Evolutionary conservation across 1,140 invertebrate species (phyloP).

Genomic region (Cepaea nemoralis): DNA sequence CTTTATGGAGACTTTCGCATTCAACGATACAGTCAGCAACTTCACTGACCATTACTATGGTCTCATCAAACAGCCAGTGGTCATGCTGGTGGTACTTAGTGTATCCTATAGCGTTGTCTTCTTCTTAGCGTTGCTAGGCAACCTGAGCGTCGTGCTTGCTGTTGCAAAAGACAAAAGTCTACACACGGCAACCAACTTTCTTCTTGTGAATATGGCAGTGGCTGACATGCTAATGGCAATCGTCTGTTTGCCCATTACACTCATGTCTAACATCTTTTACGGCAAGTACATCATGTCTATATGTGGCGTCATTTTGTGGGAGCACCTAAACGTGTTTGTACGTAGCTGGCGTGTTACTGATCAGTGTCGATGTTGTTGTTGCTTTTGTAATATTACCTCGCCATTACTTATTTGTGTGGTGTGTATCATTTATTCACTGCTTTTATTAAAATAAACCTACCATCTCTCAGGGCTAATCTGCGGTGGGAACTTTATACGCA

Average conservation of each 20-base stretch:
- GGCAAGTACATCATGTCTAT: slow-evolving; percentile 46
- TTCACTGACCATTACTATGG: neutral
- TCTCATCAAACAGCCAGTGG: slow-evolving; percentile 43
- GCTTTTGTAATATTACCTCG: no score
- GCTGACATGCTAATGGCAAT: slow-evolving; percentile 92
- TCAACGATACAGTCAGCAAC: no score
- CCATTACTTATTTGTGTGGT: no score
- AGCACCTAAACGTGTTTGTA: no score
- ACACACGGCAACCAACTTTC: slow-evolving; percentile 91
- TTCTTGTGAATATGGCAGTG: slow-evolving; percentile 90
- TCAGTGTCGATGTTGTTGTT: no score
- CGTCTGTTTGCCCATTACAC: slow-evolving; percentile 87
- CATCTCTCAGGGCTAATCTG: no score
- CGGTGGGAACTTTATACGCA: no score
- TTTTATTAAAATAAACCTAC: no score
- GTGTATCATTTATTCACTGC: no score
- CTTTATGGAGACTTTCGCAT: no score
- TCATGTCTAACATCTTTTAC: slow-evolving; percentile 74
- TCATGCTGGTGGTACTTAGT: slow-evolving; percentile 50
- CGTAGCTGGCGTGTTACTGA: no score
- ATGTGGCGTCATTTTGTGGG: no score
- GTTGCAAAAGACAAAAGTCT: slow-evolving; percentile 87
- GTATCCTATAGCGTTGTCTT: slow-evolving; percentile 76
- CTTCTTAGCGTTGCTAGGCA: slow-evolving; percentile 84
- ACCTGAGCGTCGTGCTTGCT: slow-evolving; percentile 87